Base-by-base conservation (phyloP, 1,140 invertebrate genomes). In the Eriosoma lanigerum region DNA sequence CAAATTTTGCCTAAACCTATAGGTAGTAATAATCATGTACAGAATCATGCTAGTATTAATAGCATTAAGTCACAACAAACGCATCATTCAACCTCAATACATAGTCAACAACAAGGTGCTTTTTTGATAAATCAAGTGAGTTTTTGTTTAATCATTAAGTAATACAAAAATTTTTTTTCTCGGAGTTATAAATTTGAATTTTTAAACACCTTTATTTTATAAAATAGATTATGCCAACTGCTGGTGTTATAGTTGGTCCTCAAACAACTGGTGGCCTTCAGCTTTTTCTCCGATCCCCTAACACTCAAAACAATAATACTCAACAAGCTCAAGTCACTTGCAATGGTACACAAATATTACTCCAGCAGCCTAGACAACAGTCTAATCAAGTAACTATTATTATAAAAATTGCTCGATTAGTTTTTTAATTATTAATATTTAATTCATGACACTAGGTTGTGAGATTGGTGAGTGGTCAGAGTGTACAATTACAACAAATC, bases 401-500 rank as follows among this genome's bases (percentile, higher is more conserved):
- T 38, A 38, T 38, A 38, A 38, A 38, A 38, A 38, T n/a, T 38
- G 32, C 8, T 38, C 3, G 8, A 38, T 38, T 38, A 38, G 32
- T 38, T 38, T 4, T 38, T 38, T 38, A n/a, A n/a, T 38, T 38
- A 38, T 38, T 38, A 38, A 38, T 82, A n/a, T 52, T 10, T 48
- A 32, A 44, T 24, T 17, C 9, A 76, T 75, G 44, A 78, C n/a
- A 75, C 52, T 70, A 85, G 84, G 84, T 85, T 26, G 81, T 85
- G 26, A 81, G 84, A 26, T 72, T 86, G 12, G 82, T 85, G 12
- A 84, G 84, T 72, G 84, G 84, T 15, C 86, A 86, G 81, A 84
- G 84, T 81, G 84, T 88, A 73, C 86, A 88, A 82, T 73, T 88
- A 17, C 86, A 88, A 76, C 87, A 87, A 80, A 87, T 88, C 46